These are phyloP conservation scores for Cheilosia grossa DNA, from an alignment of 2,888 invertebrate species.

Conservation along the genomic window DNA sequence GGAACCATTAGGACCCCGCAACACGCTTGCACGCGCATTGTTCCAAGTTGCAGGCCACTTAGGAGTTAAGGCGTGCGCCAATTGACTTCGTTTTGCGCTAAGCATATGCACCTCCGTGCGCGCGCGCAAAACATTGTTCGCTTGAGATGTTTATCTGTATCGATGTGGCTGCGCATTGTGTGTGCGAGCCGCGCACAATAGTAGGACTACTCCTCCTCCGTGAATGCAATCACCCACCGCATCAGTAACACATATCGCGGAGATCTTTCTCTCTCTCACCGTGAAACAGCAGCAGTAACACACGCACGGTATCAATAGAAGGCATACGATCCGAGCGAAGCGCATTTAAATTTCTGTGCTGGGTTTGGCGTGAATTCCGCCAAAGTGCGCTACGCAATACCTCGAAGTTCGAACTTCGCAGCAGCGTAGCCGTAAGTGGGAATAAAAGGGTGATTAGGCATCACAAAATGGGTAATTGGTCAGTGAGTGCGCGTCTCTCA, in stretches of 20 bases:
- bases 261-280: slow-evolving; percentile 24
- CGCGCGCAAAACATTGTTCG: slow-evolving; percentile 47
- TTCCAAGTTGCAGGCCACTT: slow-evolving; percentile 66
- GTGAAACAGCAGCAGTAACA: slow-evolving; percentile 25
- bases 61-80: slow-evolving; percentile 66
- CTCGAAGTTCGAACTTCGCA: slow-evolving; percentile 7
- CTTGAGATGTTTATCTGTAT: slow-evolving; percentile 58
- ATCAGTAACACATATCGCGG: slow-evolving; percentile 41
- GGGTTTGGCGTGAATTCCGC: slow-evolving; percentile 69
- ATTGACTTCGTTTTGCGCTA: slow-evolving; percentile 67
- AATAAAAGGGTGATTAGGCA: slow-evolving; percentile 75
- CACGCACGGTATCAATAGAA: slow-evolving; percentile 47
- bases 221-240: slow-evolving; percentile 49
- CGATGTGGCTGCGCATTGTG: slow-evolving; percentile 30
- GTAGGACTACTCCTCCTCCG: slow-evolving; percentile 46
- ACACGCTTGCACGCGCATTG: slow-evolving; percentile 44
- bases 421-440: slow-evolving; percentile 54
- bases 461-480: slow-evolving; percentile 75
- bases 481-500: slow-evolving; percentile 63
- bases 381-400: slow-evolving; percentile 39
- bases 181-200: slow-evolving; percentile 32
- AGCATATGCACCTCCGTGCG: slow-evolving; percentile 45
- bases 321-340: slow-evolving; percentile 23
- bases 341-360: slow-evolving; percentile 68
- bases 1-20: slow-evolving; percentile 53